These are phyloP conservation scores for Psammodynastes pulverulentus DNA, from an alignment of 2,113 vertebrate genomes.

Conservation along the genomic window DNA sequence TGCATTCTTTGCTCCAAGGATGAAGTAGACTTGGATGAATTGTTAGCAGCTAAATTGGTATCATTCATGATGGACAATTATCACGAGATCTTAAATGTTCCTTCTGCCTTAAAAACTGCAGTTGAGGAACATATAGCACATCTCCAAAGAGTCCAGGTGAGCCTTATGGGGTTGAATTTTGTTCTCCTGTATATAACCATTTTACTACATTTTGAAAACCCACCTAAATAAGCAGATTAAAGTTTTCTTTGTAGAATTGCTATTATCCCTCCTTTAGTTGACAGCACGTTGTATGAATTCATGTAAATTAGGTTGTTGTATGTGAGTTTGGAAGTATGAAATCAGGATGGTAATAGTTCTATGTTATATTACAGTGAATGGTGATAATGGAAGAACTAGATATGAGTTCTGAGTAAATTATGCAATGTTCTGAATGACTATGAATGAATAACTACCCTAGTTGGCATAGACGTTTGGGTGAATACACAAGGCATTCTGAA, in stretches of 20 bases:
- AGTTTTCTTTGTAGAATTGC: background rate
- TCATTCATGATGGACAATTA: conserved; percentile 84
- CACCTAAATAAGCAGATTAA: background rate
- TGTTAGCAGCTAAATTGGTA: conserved; percentile 81
- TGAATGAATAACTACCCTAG: background rate
- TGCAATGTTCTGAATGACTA: background rate
- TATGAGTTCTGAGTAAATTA: background rate
- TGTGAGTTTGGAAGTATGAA: background rate
- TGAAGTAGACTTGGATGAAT: conserved; percentile 83
- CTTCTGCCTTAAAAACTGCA: conserved; percentile 70
- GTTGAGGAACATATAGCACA: conserved; percentile 77
- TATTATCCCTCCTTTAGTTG: background rate
- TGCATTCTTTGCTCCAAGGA: conserved; percentile 83
- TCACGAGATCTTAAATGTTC: conserved; percentile 76
- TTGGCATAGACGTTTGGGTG: background rate
- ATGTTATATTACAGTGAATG: background rate
- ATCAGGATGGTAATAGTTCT: background rate
- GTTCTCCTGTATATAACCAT: background rate
- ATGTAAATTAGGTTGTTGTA: background rate
- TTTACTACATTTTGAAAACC: background rate
- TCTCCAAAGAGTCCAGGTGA: conserved; percentile 78
- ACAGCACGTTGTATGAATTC: background rate
- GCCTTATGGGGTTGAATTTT: background rate
- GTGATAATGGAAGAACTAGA: background rate
- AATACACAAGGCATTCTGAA: background rate